phyloP scores from a whole-genome alignment of 2,888 invertebrate species.

The Shargacucullia verbasci region DNA sequence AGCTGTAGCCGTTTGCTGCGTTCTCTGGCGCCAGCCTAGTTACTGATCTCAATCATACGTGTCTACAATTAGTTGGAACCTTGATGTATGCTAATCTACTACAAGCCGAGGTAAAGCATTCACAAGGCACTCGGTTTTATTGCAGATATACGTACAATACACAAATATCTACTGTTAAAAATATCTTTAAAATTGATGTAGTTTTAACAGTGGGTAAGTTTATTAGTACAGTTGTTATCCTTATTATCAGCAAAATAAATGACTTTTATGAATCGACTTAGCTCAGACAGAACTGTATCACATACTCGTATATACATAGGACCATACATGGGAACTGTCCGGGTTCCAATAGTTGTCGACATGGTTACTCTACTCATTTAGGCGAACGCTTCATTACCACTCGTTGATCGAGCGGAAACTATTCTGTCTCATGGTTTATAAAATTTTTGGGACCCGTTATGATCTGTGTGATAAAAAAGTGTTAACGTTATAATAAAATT shows the following conservation, averaged over 20 bases:
- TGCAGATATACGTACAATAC: too few relatives aligned
- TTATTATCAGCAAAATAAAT: too few relatives aligned
- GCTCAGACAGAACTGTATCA: background rate
- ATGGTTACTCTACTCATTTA: constrained; percentile 72
- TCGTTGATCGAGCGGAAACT: constrained; percentile 80
- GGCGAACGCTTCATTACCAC: constrained; percentile 82
- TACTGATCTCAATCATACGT: constrained; percentile 78
- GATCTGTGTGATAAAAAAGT: constrained; percentile 74
- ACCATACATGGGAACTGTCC: constrained; percentile 12
- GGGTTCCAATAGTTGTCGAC: constrained; percentile 65
- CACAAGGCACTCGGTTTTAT: too few relatives aligned
- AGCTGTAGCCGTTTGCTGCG: constrained; percentile 78
- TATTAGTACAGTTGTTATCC: too few relatives aligned
- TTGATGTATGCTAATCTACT: constrained; percentile 27
- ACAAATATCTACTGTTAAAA: too few relatives aligned
- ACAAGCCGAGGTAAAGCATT: too few relatives aligned
- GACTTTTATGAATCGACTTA: too few relatives aligned
- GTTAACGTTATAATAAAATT: constrained; percentile 57
- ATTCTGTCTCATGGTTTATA: constrained; percentile 81
- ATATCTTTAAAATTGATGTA: too few relatives aligned
- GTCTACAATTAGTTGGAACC: constrained; percentile 67
- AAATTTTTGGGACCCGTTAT: constrained; percentile 79
- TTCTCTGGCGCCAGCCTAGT: constrained; percentile 76
- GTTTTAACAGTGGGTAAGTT: too few relatives aligned
- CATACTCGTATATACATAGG: too few relatives aligned